Base-by-base conservation (phyloP, 2,113 vertebrate species). In the Atractosteus spatula region DNA sequence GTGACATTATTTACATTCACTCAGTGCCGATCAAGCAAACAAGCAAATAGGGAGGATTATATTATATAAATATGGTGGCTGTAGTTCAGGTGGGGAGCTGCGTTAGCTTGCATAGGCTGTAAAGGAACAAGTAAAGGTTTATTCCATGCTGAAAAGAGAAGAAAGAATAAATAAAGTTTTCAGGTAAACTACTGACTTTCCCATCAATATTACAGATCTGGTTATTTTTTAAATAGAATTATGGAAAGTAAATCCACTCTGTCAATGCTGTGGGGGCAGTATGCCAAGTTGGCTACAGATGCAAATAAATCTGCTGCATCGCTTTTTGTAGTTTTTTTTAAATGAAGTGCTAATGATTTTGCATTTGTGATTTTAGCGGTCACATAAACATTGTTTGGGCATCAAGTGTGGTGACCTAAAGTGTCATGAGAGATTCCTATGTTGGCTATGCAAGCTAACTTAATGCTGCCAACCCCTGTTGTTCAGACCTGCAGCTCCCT, bases 281-380 rank as follows among this genome's bases (percentile, higher is more conserved):
- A 62, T 81, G 81, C 81, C 83, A 83, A 81, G 76, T 80, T 84
- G 83, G 81, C 79, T 81, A 69, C 56, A 57, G 77, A 84, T 78
- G 81, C 83, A 75, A 76, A 81, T 74, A 73, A 5, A 51, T 7
- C 77, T 57, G 79, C 79, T 77, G 78, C 74, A 75, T 81, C 83
- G 76, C 65, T 65, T 16, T 81, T 79, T 84, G 79, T 84, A 81
- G 29, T 1, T 29, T 29, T 29, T 79, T 82, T 80, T 78, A 82
- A 84, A 82, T 82, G 78, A 82, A 82, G 83, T 82, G 83, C 81
- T 84, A 82, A 81, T 81, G 83, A 82, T 81, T 14, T 59, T 74
- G 72, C 72, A 74, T 70, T 68, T 66, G 77, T 66, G 78, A 77
- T 72, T 82, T 76, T 73, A 72, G 76, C 72, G 69, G 77, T 76